Evolutionary conservation across 1,140 invertebrate species (phyloP).

Genomic region (Cyclina sinensis): DNA sequence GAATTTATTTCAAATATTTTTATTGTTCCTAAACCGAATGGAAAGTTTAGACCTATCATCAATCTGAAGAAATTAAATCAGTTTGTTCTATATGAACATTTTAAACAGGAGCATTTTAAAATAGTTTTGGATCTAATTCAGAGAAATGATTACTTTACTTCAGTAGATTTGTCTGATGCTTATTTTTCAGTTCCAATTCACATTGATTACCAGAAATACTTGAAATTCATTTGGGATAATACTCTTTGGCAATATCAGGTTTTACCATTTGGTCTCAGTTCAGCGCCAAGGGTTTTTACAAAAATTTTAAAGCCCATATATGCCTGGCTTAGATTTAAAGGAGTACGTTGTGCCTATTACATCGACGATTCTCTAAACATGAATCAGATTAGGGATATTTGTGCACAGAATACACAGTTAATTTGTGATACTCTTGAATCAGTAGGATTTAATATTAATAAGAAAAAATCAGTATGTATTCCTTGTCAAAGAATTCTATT

Average conservation of each 20-base stretch:
- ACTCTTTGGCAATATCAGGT: neutral
- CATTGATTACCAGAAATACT: neutral
- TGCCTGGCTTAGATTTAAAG: constrained; percentile 25
- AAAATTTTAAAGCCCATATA: constrained; percentile 44
- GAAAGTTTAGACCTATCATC: constrained; percentile 46
- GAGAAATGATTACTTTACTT: constrained; percentile 51
- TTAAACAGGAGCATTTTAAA: constrained; percentile 68
- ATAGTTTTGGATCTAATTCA: constrained; percentile 53
- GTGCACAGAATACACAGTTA: neutral
- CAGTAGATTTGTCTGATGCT: constrained; percentile 15
- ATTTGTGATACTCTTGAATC: neutral
- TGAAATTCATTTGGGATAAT: constrained; percentile 30
- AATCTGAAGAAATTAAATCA: constrained; percentile 69
- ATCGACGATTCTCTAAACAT: constrained; percentile 43
- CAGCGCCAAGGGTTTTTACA: constrained; percentile 42
- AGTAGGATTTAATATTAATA: neutral
- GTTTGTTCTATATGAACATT: constrained; percentile 68
- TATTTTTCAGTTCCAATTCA: constrained; percentile 48
- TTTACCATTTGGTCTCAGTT: constrained; percentile 41
- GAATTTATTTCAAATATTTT: constrained; percentile 69
- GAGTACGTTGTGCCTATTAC: constrained; percentile 27
- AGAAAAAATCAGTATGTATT: constrained; percentile 20
- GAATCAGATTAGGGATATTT: constrained; percentile 7
- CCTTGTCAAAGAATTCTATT: constrained; percentile 8
- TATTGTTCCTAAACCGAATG: constrained; percentile 66